Conservation (phyloP, 2,888 invertebrate species). For the Tetrapedia diversipes region DNA sequence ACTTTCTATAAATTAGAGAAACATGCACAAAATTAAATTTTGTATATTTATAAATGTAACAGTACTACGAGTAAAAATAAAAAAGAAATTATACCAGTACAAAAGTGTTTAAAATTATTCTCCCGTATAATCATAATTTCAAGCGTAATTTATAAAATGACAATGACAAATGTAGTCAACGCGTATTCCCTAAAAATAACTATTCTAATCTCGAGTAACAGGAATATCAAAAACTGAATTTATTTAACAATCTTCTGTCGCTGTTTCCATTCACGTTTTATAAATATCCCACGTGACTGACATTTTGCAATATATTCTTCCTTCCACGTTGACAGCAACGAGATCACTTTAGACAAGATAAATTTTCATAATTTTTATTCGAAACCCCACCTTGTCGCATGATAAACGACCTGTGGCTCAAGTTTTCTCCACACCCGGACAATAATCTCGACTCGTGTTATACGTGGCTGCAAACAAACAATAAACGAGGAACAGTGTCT, state of each 20-base stretch:
- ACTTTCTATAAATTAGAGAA: neutral
- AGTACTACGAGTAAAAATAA: neutral
- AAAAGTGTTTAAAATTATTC: no score
- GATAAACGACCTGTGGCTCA: constrained; percentile 22
- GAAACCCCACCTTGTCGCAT: neutral
- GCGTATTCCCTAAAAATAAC: no score
- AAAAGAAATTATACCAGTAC: no score
- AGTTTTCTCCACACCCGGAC: constrained; percentile 3
- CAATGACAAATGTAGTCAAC: no score
- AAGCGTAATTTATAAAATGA: no score
- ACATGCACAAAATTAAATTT: no score
- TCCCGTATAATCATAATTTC: no score
- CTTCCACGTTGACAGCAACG: neutral
- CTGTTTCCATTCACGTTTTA: neutral
- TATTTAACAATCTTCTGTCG: neutral
- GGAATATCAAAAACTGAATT: no score
- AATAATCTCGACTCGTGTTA: neutral
- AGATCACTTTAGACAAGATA: constrained; percentile 8
- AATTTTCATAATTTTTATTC: constrained; percentile 35
- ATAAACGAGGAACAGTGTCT: neutral
- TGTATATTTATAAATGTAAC: neutral
- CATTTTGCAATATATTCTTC: neutral
- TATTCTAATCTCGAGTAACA: no score
- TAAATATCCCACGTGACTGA: neutral
- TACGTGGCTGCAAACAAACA: constrained; percentile 4